Evolutionary conservation across 2,113 vertebrate species (phyloP).

Genomic region (Mus musculus): GRCm39 chr13:28938001-28938500

Average conservation of each 20-base stretch:
- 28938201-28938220: slow-evolving; percentile 64
- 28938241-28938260: slow-evolving; percentile 38
- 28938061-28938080: neutral
- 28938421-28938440: neutral
- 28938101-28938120: neutral
- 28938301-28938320: slow-evolving; percentile 62
- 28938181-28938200: slow-evolving; percentile 52
- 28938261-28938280: slow-evolving; percentile 55
- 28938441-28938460: neutral
- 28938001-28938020: neutral
- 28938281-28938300: slow-evolving; percentile 53
- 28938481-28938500: neutral
- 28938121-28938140: neutral
- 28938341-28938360: neutral
- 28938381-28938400: neutral
- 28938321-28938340: slow-evolving; percentile 49
- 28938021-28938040: neutral
- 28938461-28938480: neutral
- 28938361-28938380: neutral
- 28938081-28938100: neutral
- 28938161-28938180: neutral
- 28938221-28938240: slow-evolving; percentile 55
- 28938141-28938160: slow-evolving; percentile 27
- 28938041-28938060: rapidly evolving
- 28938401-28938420: neutral